Evolutionary conservation across 2,888 invertebrate genomes (phyloP), one percentile per base, ranked within the genome.

Genomic region (Lepidocyrtinus sp.): DNA sequence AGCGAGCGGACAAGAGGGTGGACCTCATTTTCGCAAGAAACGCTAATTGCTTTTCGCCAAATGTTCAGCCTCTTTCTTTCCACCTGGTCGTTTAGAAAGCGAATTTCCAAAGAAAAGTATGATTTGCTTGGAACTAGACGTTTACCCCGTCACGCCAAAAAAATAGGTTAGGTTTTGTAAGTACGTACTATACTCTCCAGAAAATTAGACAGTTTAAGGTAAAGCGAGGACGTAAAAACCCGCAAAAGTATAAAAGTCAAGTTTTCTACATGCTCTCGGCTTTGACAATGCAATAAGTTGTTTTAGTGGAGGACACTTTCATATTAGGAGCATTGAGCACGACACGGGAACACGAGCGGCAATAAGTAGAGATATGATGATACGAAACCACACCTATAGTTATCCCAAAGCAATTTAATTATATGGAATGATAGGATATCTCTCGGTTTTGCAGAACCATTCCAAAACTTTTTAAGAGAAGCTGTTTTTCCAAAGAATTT

Each of bases 1-100:
- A 36, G 63, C 24, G 50, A 70, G 69, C 68, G 70, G 70, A 59
- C 76, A 71, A 71, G 71, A 70, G 76, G 76, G 76, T 65, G 71
- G 76, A 76, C 69, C 70, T 5, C 36, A 69, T 45, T 64, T 77
- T 65, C 59, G 63, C 46, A 19, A 55, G 71, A 72, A 72, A 77
- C 62, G 62, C 71, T 77, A 77, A 77, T 77, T 77, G 71, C 71
- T 70, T 71, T 69, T 76, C 64, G 50, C 55, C 46, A 76, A 75
- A 65, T 45, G 67, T 27, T 74, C 74, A 36, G 7, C 5, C 5
- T 12, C 36, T 36, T 36, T 12, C 36, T n/a, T n/a, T n/a, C 36
- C 36, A 36, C 36, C 36, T 36, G 36, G 36, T n/a, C n/a, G n/a
- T n/a, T n/a, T n/a, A n/a, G n/a, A n/a, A n/a, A n/a, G n/a, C n/a